A percentile compares a stretch with the other conserved stretches of the same genome.
These are phyloP conservation scores for Gobio gobio DNA, from an alignment of 2,113 vertebrate species.

Conservation along the genomic window DNA sequence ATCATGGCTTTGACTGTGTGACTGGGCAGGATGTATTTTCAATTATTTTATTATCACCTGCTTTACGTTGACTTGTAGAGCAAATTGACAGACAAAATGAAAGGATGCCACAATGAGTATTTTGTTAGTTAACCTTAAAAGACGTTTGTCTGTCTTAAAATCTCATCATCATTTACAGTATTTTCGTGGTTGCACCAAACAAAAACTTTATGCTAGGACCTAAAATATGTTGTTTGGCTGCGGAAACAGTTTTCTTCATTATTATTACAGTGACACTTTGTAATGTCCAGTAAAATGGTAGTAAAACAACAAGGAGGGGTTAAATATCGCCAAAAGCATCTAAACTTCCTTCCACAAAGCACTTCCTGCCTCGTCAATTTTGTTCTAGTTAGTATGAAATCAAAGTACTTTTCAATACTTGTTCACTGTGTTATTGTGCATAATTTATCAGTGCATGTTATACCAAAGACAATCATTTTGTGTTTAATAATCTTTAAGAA, in stretches of 20 bases:
- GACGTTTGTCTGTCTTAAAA: no score
- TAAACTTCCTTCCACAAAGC: neutral
- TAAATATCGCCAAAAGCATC: neutral
- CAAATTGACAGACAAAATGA: no score
- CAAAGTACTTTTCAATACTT: neutral
- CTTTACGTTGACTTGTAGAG: no score
- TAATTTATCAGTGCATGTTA: neutral
- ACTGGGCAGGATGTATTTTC: constrained; percentile 2
- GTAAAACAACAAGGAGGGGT: neutral
- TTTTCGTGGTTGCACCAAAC: no score
- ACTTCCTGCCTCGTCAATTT: neutral
- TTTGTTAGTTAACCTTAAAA: no score
- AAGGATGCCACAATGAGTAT: no score
- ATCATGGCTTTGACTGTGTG: neutral
- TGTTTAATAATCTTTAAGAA: neutral
- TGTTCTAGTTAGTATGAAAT: neutral
- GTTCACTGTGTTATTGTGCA: neutral
- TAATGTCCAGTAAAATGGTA: neutral
- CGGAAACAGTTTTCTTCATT: neutral
- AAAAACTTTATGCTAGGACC: neutral
- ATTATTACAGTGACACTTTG: neutral
- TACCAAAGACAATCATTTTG: neutral
- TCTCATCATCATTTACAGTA: no score
- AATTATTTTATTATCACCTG: neutral
- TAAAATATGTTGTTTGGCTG: neutral